phyloP scores from a whole-genome alignment of 2,888 invertebrate genomes.

The Scotopteryx bipunctaria region DNA sequence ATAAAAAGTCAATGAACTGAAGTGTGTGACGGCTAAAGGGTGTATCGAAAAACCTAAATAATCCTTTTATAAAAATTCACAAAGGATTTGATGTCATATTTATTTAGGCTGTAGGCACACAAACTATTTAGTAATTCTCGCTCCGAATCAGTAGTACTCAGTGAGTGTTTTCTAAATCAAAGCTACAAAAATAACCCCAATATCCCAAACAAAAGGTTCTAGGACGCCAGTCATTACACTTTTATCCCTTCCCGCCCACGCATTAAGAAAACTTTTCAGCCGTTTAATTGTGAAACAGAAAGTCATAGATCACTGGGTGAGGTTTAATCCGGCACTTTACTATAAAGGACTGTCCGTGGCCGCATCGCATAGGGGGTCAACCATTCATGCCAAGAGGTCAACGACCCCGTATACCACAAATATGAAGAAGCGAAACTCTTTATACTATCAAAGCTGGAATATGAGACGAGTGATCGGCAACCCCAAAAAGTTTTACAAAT shows the following conservation, averaged over 20 bases:
- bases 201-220: not conserved
- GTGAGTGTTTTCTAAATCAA: not conserved
- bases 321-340: constrained; percentile 45
- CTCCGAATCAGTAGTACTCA: too few species aligned
- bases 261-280: constrained; percentile 35
- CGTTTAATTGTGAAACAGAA: constrained; percentile 35
- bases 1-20: too few species aligned
- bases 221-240: constrained; percentile 6
- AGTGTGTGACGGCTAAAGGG: too few species aligned
- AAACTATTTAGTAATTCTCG: too few species aligned
- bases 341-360: constrained; percentile 34
- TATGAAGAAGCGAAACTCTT: constrained; percentile 4
- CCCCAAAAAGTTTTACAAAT: too few species aligned
- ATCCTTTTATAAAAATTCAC: too few species aligned
- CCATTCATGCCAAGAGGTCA: constrained; percentile 37
- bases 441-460: not conserved
- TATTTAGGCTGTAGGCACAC: too few species aligned
- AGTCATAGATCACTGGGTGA: constrained; percentile 46
- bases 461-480: too few species aligned
- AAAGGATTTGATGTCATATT: too few species aligned
- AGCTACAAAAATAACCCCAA: too few species aligned
- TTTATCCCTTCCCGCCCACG: constrained; percentile 9
- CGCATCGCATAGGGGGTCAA: constrained; percentile 35
- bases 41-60: too few species aligned
- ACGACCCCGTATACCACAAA: not conserved